Percentiles rank a stretch among this genome's conserved stretches.
These are phyloP conservation scores for Antedon bifida DNA, from an alignment of 35 echinoderm and acorn worm species.

Conservation along the genomic window DNA sequence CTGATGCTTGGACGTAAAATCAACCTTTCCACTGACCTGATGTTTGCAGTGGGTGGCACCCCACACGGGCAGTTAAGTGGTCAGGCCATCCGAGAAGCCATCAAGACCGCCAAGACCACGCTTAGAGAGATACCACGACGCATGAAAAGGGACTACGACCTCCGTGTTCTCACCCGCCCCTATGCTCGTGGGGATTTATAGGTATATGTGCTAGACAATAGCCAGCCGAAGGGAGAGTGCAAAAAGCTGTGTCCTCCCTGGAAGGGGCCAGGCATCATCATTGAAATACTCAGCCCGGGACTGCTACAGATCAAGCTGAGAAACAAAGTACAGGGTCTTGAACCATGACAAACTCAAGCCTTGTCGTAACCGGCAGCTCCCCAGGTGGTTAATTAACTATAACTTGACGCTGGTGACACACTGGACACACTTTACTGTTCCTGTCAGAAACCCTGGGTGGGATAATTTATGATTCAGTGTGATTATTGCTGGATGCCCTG, in stretches of 20 bases:
- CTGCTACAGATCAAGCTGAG: not conserved
- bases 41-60: not conserved
- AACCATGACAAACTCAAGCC: no score
- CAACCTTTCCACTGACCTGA: conserved; percentile 3
- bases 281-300: not conserved
- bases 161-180: not conserved
- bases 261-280: no score
- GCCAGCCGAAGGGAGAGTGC: not conserved
- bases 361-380: not conserved
- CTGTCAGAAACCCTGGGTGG: no score
- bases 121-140: conserved; percentile 3
- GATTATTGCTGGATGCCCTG: no score
- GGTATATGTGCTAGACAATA: not conserved
- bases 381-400: not conserved
- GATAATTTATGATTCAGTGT: no score
- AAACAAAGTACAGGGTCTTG: not conserved
- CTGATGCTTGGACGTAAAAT: conserved; percentile 14
- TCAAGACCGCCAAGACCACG: not conserved
- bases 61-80: not conserved
- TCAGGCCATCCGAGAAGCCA: not conserved
- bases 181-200: not conserved
- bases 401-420: no score
- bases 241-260: no score
- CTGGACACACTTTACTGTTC: no score
- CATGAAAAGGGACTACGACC: conserved; percentile 26